These are phyloP conservation scores for Amphibalanus amphitrite DNA, from an alignment of 1,140 invertebrate genomes.

Conservation along the genomic window DNA sequence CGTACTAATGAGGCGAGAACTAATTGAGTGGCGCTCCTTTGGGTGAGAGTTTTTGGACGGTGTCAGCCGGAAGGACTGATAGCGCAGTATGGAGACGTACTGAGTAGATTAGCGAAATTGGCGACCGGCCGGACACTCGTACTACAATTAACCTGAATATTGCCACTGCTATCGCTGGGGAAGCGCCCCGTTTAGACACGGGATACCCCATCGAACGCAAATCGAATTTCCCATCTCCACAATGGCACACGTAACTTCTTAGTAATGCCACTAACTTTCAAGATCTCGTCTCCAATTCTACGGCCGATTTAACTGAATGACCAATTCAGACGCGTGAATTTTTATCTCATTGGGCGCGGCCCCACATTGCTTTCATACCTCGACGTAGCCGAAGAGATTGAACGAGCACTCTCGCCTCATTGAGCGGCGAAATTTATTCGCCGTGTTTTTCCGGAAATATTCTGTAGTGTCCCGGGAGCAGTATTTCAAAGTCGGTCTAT, in stretches of 20 bases:
- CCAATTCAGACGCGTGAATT: background rate
- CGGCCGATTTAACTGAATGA: background rate
- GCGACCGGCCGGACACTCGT: background rate
- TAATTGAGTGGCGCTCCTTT: background rate
- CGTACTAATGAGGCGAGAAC: background rate
- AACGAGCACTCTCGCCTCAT: background rate
- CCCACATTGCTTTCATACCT: background rate
- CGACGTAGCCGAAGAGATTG: background rate
- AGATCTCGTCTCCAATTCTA: conserved; percentile 1
- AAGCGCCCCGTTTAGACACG: background rate
- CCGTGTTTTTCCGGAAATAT: background rate
- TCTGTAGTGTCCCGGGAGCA: background rate
- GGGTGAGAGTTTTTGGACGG: background rate
- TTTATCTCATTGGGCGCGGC: background rate
- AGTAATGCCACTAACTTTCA: background rate
- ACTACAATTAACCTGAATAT: background rate
- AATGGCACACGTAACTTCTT: background rate
- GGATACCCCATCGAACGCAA: background rate
- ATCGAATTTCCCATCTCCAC: background rate
- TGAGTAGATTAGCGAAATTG: background rate
- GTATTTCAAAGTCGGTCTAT: background rate
- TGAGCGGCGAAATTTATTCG: background rate
- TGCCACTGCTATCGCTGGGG: background rate
- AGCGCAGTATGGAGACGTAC: background rate
- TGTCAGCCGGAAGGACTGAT: background rate